Evolutionary conservation across 2,888 invertebrate genomes (phyloP).

Genomic region (Mechanitis messenoides): DNA sequence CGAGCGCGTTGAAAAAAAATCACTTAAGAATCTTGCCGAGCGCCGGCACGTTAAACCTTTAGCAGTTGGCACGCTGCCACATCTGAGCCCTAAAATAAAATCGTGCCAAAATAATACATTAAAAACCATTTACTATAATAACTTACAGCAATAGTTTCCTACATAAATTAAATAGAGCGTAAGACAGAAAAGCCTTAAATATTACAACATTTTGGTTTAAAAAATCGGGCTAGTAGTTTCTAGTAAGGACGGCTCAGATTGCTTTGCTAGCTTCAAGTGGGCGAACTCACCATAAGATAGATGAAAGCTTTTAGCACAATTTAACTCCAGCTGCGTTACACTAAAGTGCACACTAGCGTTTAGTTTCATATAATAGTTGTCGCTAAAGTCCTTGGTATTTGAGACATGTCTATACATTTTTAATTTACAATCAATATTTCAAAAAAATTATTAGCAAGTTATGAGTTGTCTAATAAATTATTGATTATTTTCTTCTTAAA

Average conservation of each 20-base stretch:
- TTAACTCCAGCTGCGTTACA: conserved; percentile 57
- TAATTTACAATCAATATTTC: background rate
- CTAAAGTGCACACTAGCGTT: conserved; percentile 40
- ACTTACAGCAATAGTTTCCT: conserved; percentile 55
- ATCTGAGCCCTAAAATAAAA: conserved; percentile 41
- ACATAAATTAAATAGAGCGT: conserved; percentile 36
- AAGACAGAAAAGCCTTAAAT: conserved; percentile 44
- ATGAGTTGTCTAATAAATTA: too few relatives aligned
- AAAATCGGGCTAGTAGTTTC: conserved; percentile 58
- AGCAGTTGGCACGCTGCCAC: conserved; percentile 63
- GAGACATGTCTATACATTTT: background rate
- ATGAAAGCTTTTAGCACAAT: conserved; percentile 71
- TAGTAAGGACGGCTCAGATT: conserved; percentile 45
- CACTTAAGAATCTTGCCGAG: conserved; percentile 63
- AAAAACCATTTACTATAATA: conserved; percentile 61
- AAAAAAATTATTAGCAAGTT: too few relatives aligned
- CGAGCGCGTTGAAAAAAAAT: conserved; percentile 62
- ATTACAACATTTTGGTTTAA: conserved; percentile 41
- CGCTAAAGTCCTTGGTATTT: conserved; percentile 7
- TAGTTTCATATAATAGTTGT: conserved; percentile 14
- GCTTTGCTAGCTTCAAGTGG: conserved; percentile 58
- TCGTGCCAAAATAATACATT: conserved; percentile 72
- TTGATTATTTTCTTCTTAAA: too few relatives aligned
- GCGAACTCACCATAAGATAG: conserved; percentile 64
- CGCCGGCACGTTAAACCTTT: conserved; percentile 65